Conservation (phyloP, 2,113 vertebrate genomes). For the Corydoras sp. region DNA sequence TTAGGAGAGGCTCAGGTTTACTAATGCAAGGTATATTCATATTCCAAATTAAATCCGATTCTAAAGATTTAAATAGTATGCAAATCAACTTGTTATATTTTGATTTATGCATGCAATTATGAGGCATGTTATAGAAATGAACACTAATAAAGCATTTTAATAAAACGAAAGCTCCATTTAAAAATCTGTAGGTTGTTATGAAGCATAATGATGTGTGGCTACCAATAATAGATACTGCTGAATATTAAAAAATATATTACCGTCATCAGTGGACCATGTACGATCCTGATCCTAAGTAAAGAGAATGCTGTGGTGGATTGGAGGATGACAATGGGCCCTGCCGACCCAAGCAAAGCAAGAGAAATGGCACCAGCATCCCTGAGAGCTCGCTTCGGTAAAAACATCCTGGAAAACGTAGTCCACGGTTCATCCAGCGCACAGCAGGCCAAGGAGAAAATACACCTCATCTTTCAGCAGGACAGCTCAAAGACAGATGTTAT, state of each 20-base stretch:
- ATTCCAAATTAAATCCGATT: too few relatives aligned
- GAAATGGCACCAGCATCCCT: slow-evolving; percentile 63
- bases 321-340: slow-evolving; percentile 74
- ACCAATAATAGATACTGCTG: too few relatives aligned
- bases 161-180: too few relatives aligned
- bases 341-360: slow-evolving; percentile 68
- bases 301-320: slow-evolving; percentile 77
- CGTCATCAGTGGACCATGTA: slow-evolving; percentile 63
- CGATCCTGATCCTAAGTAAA: slow-evolving; percentile 70
- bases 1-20: background rate
- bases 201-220: too few relatives aligned
- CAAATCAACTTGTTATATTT: too few relatives aligned
- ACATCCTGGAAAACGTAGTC: slow-evolving; percentile 68
- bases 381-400: slow-evolving; percentile 68
- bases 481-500: slow-evolving; percentile 35
- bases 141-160: too few relatives aligned
- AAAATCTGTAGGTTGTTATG: too few relatives aligned
- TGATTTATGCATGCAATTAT: too few relatives aligned
- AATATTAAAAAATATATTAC: too few relatives aligned
- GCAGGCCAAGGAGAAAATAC: slow-evolving; percentile 59
- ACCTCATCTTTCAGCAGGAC: slow-evolving; percentile 64
- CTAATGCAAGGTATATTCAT: background rate
- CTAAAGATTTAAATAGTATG: too few relatives aligned
- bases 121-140: too few relatives aligned
- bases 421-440: slow-evolving; percentile 67